Conservation (phyloP, 2,888 invertebrate genomes). For the Pandemis cinnamomeana region DNA sequence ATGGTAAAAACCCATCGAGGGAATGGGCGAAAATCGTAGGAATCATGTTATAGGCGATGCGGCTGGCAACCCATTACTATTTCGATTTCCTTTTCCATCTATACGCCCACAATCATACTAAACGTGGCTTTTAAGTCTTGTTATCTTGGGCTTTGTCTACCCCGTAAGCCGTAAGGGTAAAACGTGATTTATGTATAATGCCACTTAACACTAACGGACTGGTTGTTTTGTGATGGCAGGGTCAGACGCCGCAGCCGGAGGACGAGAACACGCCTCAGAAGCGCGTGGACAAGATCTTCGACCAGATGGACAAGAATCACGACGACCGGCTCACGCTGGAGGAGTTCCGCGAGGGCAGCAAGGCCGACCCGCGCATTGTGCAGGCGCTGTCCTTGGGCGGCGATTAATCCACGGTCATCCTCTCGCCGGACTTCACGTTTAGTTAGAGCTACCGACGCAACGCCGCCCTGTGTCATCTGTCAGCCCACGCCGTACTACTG, state of each 20-base stretch:
- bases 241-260: conserved; percentile 94
- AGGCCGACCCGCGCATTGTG: conserved; percentile 99
- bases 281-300: conserved; percentile 99
- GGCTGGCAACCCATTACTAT: too few relatives aligned
- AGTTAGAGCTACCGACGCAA: conserved; percentile 56
- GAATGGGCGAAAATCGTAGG: too few relatives aligned
- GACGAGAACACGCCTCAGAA: conserved; percentile 97
- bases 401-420: conserved; percentile 86
- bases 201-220: background rate
- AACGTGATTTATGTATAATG: background rate
- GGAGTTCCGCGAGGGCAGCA: conserved; percentile 98
- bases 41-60: too few relatives aligned
- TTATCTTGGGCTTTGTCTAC: too few relatives aligned
- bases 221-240: conserved; percentile 81
- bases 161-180: too few relatives aligned
- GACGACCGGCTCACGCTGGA: conserved; percentile 98
- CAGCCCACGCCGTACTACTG: background rate
- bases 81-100: too few relatives aligned
- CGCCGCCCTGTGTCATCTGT: conserved; percentile 53
- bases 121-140: too few relatives aligned
- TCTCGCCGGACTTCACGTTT: conserved; percentile 82
- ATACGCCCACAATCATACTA: too few relatives aligned
- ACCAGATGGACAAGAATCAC: conserved; percentile 99
- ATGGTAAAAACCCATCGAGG: too few relatives aligned
- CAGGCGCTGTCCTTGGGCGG: conserved; percentile 96